phyloP scores from a whole-genome alignment of 2,888 invertebrate genomes.

The Deilephila elpenor region DNA sequence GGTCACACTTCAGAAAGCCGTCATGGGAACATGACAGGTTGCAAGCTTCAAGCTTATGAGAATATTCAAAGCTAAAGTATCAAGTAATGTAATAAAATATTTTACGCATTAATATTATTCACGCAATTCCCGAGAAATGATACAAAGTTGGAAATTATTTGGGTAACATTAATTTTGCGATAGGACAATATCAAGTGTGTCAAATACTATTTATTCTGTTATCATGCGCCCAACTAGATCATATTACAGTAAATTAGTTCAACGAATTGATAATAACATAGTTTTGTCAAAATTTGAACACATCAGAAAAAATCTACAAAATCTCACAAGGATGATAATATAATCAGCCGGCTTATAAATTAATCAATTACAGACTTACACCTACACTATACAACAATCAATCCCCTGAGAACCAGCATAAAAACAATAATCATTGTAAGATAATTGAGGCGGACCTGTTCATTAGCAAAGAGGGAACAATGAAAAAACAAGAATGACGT shows the following conservation, averaged over 20 bases:
- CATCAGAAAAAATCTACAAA: too few relatives aligned
- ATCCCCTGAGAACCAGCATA: conserved; percentile 11
- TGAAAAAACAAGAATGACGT: conserved; percentile 43
- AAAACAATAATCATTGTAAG: conserved; percentile 43
- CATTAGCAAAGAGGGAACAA: conserved; percentile 46
- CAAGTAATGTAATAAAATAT: conserved; percentile 13
- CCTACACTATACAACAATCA: background rate
- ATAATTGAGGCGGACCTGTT: conserved; percentile 53
- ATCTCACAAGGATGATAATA: background rate
- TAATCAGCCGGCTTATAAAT: background rate
- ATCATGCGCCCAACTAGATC: background rate
- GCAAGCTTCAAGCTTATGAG: conserved; percentile 36
- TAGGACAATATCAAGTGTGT: background rate
- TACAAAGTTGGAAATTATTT: too few relatives aligned
- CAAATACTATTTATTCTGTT: background rate
- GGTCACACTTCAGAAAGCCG: conserved; percentile 72
- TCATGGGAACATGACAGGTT: conserved; percentile 76
- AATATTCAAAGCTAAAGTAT: conserved; percentile 12
- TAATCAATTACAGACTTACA: background rate
- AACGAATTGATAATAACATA: too few relatives aligned
- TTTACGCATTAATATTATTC: background rate
- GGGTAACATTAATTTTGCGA: background rate
- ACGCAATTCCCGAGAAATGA: background rate
- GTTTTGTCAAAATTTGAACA: too few relatives aligned
- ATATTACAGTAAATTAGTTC: background rate